Conservation (phyloP, 2,888 invertebrate genomes). For the Leptopilina drosophilae region DNA sequence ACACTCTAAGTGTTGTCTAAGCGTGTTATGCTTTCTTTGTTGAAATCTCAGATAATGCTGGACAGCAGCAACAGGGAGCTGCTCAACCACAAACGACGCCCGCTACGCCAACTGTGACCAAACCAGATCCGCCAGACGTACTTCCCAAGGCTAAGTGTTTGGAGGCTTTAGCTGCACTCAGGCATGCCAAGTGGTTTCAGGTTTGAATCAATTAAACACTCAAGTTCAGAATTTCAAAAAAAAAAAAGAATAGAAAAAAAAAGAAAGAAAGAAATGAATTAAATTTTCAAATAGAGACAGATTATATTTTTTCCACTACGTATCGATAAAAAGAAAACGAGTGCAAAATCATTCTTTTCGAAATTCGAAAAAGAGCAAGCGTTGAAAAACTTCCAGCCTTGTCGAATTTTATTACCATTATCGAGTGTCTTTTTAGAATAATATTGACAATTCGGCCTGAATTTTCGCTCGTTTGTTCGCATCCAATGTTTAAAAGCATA, state of each 20-base stretch:
- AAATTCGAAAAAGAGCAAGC: conserved; percentile 67
- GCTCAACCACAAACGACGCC: conserved; percentile 80
- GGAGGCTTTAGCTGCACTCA: conserved; percentile 99
- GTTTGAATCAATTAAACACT: conserved; percentile 82
- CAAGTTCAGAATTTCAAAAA: conserved; percentile 65
- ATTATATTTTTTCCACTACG: conserved; percentile 57
- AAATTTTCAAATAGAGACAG: conserved; percentile 5
- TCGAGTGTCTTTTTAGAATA: conserved; percentile 56
- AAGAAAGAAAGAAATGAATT: neutral
- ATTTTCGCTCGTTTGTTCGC: conserved; percentile 66
- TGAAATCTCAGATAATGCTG: conserved; percentile 78
- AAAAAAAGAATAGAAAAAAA: conserved; percentile 35
- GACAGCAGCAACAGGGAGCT: conserved; percentile 77
- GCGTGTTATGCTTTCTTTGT: conserved; percentile 78
- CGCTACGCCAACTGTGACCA: conserved; percentile 86
- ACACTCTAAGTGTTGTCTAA: conserved; percentile 78
- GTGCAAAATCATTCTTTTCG: conserved; percentile 68
- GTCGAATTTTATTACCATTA: conserved; percentile 54
- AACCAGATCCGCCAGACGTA: conserved; percentile 90
- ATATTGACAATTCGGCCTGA: conserved; percentile 60
- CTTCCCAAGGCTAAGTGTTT: conserved; percentile 99
- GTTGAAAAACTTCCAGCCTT: conserved; percentile 77
- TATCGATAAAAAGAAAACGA: conserved; percentile 55
- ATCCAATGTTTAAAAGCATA: conserved; percentile 60
- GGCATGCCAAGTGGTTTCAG: conserved; percentile 99